phyloP scores from a whole-genome alignment of 2,113 vertebrate species.

The Falcunculus frontatus region DNA sequence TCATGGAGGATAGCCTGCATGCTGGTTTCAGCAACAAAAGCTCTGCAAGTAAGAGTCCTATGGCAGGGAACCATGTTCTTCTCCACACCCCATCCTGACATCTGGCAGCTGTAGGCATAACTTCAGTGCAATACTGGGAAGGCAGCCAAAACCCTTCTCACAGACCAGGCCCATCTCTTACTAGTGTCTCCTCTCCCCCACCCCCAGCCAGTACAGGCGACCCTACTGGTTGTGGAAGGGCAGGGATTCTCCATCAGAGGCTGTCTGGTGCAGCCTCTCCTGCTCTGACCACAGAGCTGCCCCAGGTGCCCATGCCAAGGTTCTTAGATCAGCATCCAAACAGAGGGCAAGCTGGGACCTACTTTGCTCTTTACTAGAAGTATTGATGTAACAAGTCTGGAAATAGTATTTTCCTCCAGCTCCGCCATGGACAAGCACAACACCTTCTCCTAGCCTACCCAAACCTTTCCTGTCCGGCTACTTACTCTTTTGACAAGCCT shows the following conservation, averaged over 20 bases:
- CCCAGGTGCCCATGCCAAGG: not conserved
- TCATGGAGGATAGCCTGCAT: not conserved
- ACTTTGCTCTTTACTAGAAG: not conserved
- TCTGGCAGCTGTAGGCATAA: constrained; percentile 7
- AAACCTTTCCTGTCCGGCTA: not conserved
- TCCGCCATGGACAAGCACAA: not conserved
- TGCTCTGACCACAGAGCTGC: not conserved
- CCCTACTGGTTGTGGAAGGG: not conserved
- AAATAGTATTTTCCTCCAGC: not conserved
- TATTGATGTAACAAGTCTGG: not conserved
- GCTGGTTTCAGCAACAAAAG: not conserved
- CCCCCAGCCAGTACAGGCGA: not conserved
- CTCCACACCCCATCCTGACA: not conserved
- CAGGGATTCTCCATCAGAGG: not conserved
- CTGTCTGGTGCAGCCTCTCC: not conserved
- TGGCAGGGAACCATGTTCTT: fast-evolving
- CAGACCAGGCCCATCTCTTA: not conserved
- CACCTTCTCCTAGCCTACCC: not conserved
- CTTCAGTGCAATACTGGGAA: not conserved
- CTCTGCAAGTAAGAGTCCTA: not conserved
- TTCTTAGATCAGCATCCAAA: not conserved
- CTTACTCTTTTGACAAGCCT: not conserved
- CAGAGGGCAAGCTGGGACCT: not conserved
- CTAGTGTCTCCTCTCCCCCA: not conserved
- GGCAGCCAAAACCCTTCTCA: constrained; percentile 13